Conservation (phyloP, 2,888 invertebrate genomes). For the Metallyticus violacea region DNA sequence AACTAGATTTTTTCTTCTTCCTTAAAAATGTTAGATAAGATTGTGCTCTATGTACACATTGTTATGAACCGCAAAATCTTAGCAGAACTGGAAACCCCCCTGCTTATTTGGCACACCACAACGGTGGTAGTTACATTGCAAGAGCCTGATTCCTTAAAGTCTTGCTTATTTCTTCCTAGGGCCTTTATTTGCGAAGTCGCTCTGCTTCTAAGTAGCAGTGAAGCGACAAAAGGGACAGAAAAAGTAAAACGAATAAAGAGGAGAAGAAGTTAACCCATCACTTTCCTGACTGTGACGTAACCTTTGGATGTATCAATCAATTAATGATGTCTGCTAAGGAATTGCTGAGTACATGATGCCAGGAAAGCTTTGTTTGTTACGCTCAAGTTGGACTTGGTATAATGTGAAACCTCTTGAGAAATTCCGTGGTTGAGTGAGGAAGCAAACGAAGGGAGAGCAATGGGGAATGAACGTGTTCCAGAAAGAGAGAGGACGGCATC, state of each 20-base stretch:
- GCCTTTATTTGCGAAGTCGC: neutral
- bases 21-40: no score
- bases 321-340: slow-evolving; percentile 24
- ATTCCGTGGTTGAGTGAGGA: neutral
- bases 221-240: neutral
- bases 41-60: no score
- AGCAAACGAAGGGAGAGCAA: no score
- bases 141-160: no score
- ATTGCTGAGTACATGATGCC: neutral
- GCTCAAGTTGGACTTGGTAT: neutral
- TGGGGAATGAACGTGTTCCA: neutral
- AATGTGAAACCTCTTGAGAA: neutral
- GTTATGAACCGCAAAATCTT: no score
- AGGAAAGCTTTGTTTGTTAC: neutral
- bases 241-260: neutral
- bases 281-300: neutral
- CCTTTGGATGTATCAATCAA: slow-evolving; percentile 32
- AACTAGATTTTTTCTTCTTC: no score
- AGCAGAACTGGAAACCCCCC: no score
- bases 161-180: neutral
- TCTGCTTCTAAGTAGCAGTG: neutral
- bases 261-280: neutral
- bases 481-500: neutral
- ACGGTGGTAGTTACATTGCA: no score
- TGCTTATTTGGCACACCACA: no score